Conservation (phyloP, 2,113 vertebrate species). For the Peucedramus taeniatus region DNA sequence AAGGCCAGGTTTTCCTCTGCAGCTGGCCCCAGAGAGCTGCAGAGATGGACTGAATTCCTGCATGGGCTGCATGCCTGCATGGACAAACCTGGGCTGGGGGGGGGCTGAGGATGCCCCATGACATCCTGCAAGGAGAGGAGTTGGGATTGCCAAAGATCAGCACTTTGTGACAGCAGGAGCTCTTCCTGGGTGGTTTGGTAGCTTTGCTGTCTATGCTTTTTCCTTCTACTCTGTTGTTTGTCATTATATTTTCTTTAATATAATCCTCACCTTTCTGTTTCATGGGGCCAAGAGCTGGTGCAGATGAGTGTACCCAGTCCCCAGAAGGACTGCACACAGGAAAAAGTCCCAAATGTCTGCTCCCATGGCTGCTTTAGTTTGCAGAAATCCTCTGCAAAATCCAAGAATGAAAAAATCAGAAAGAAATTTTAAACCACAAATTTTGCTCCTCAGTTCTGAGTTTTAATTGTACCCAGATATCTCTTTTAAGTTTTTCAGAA, state of each 20-base stretch:
- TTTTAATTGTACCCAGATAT: not conserved
- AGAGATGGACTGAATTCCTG: not conserved
- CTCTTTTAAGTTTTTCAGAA: not conserved
- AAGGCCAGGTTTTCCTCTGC: not conserved
- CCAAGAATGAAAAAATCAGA: not conserved
- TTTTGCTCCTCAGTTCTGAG: not conserved
- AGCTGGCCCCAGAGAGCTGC: not conserved
- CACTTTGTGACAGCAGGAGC: not conserved
- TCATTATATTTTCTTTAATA: not conserved
- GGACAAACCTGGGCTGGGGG: not conserved
- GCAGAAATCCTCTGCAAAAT: not conserved
- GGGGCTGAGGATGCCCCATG: not conserved
- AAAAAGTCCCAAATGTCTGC: not conserved
- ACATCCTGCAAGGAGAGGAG: not conserved
- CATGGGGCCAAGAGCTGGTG: not conserved
- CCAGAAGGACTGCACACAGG: not conserved
- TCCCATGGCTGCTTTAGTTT: not conserved
- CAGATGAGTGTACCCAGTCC: accelerated
- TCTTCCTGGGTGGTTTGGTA: not conserved
- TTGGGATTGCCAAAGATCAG: not conserved
- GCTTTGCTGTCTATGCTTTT: not conserved
- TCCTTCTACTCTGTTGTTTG: not conserved
- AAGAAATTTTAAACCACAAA: not conserved
- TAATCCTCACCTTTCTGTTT: not conserved
- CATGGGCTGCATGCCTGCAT: not conserved